Evolutionary conservation across 2,797 vertebrate species (phyloP).

Genomic region (Gorsachius magnificus): DNA sequence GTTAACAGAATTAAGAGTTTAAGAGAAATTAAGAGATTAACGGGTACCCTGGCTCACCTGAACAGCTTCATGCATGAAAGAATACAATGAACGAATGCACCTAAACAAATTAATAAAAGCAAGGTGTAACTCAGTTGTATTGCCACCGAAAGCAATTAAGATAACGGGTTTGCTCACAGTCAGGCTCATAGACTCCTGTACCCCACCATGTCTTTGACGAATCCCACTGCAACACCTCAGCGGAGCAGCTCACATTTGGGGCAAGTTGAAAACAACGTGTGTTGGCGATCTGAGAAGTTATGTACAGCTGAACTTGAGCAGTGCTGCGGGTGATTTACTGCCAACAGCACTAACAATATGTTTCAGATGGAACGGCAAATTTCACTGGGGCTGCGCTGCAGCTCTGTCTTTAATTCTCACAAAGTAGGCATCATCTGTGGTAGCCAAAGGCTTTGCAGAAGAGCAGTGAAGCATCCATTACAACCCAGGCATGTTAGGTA

Average conservation of each 20-base stretch:
- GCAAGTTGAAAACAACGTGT: rapidly evolving
- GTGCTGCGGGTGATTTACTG: rapidly evolving
- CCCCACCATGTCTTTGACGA: rapidly evolving
- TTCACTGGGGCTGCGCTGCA: neutral
- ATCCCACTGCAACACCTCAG: neutral
- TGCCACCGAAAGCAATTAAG: neutral
- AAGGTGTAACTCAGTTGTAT: rapidly evolving
- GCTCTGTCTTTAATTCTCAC: neutral
- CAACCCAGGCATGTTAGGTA: neutral
- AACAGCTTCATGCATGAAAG: neutral
- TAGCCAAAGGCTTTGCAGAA: neutral
- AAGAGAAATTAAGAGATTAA: neutral
- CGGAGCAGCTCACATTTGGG: neutral
- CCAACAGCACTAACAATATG: neutral
- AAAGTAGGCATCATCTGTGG: neutral
- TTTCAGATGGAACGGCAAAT: neutral
- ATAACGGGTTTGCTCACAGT: neutral
- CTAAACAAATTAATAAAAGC: neutral
- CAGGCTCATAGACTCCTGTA: neutral
- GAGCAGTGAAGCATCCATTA: neutral
- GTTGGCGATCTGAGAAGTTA: neutral
- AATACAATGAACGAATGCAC: neutral
- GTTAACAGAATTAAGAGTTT: neutral
- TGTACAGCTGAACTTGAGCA: neutral
- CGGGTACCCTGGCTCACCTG: neutral